Evolutionary conservation across 1,140 invertebrate species (phyloP).

Genomic region (Leptinotarsa defecta): DNA sequence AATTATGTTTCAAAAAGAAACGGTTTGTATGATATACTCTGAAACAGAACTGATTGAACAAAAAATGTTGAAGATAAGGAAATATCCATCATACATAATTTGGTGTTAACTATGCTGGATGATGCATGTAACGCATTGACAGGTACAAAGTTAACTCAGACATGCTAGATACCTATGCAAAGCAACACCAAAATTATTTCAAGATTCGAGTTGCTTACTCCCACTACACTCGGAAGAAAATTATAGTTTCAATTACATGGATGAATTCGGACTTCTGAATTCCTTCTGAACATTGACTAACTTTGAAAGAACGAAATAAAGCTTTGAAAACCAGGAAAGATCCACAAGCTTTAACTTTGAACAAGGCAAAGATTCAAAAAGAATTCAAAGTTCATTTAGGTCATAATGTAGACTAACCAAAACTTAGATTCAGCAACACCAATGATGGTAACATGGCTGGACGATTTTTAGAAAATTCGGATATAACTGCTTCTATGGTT

Average conservation of each 20-base stretch:
- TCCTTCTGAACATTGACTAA: constrained; percentile 24
- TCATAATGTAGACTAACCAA: constrained; percentile 42
- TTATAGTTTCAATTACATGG: constrained; percentile 5
- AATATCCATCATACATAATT: too few species aligned
- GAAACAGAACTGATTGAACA: too few species aligned
- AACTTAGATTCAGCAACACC: constrained; percentile 37
- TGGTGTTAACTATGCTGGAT: too few species aligned
- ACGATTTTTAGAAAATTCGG: constrained; percentile 40
- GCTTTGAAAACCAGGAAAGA: constrained; percentile 18
- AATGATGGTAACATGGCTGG: constrained; percentile 47
- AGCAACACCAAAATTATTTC: too few species aligned
- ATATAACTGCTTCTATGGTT: constrained; percentile 22
- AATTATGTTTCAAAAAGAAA: too few species aligned
- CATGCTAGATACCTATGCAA: too few species aligned
- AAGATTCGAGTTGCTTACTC: too few species aligned
- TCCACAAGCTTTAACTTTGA: constrained; percentile 17
- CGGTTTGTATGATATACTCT: too few species aligned
- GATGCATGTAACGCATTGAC: too few species aligned
- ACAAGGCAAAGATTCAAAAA: constrained; percentile 28
- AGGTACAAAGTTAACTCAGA: too few species aligned
- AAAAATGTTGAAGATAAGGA: too few species aligned
- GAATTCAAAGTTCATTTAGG: constrained; percentile 30
- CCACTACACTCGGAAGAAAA: too few species aligned
- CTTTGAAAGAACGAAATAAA: constrained; percentile 26
- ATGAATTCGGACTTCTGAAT: constrained; percentile 29